Evolutionary conservation across 2,113 vertebrate species (phyloP), one percentile per base, ranked within the genome.

Genomic region (Nibea albiflora): DNA sequence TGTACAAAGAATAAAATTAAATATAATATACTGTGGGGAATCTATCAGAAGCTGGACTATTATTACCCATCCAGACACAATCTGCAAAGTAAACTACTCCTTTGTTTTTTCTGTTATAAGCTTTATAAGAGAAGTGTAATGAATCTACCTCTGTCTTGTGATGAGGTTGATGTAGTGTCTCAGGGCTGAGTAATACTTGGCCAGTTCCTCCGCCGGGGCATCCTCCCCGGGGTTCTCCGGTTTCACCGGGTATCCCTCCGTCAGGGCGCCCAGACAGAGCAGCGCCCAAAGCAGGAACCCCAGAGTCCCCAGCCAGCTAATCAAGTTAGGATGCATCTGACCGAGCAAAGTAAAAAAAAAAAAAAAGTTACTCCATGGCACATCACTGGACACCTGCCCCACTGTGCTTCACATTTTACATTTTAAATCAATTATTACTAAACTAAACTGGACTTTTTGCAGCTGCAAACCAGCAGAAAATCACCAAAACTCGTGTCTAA

Each of bases 131-230:
- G 19, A 71, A 24, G 15, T 67, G 47, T 24, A 19, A 70, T 79
- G 24, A 68, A 28, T 81, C 54, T 94, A 99, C 98, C 98, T 98
- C 95, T 99, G 98, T 94, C 98, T 94, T 85, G 98, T 99, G 94
- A 99, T 99, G 83, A 99, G 98, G 91, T 99, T 99, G 94, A 99
- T 98, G 94, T 99, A 99, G 93, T 99, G 98, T 93, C 98, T 96
- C 93, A 99, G 93, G 60, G 97, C 98, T 14, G 97, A 97, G 94
- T 99, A 99, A 93, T 99, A 99, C 95, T 97, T 98, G 95, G 97
- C 98, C 95, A 99, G 94, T 50, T 99, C 97, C 86, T 98, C 98
- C 47, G 97, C 96, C 0, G 98, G 96, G 0, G 98, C 98, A 42
- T 98, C 96, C 76, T 98, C 97, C 3, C 97, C 97, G 0, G 98